Base-by-base conservation (phyloP, 2,888 invertebrate genomes). In the Trissoscelio sp. region DNA sequence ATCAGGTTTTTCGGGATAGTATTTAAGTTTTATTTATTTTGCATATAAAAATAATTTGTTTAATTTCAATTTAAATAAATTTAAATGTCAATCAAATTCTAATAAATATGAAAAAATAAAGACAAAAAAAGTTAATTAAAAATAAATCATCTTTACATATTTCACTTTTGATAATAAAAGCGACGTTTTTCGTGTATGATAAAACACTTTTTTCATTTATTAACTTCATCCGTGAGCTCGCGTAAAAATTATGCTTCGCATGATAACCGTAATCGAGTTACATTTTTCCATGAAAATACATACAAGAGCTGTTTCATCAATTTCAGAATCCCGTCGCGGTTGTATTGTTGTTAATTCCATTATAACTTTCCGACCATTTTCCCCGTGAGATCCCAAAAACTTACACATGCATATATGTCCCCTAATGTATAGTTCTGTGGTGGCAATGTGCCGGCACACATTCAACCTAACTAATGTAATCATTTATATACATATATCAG, bases 331-430 rank as follows among this genome's bases (percentile, higher is more conserved):
- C 31, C 64, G 62, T 22, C 42, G 62, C 28, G 79, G 39, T 69
- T 57, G 46, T 53, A 44, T 55, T 34, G 62, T 55, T 55, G 46
- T 46, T 72, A 44, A 69, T 83, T 83, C 79, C 82, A 84, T 83
- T 85, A 83, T 83, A 84, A 85, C 85, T 85, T 85, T 81, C 64
- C 46, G 58, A 60, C 18, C 39, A 51, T 62, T 80, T 80, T 51
- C 48, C 48, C 48, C 37, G 60, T 31, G 66, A 75, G 66, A 44
- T 66, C 69, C 53, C 53, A 39, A 46, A 80, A 79, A 28, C 18
- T 31, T 55, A 18, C 44, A 39, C 55, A 55, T 53, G 58, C 58
- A 48, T 12, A 69, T 62, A 44, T 57, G 60, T 55, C 16, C 24
- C 69, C 12, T 39, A 60, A 69, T 75, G 42, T 24, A 44, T 24